Evolutionary conservation across 2,113 vertebrate genomes (phyloP).

Genomic region (Pseudorasbora parva): DNA sequence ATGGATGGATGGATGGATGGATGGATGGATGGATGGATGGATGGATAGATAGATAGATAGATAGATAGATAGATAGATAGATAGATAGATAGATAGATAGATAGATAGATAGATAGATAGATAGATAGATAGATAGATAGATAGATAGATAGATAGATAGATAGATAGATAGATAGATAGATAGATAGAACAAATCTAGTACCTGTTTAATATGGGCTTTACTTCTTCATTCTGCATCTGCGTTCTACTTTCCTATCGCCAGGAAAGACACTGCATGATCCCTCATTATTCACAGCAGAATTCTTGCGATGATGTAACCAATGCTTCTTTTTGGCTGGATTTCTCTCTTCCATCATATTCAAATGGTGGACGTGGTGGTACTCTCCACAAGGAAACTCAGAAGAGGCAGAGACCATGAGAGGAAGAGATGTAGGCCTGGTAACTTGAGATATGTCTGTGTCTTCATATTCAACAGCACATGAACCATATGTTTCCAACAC

Average conservation of each 20-base stretch:
- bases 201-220: conserved; percentile 46
- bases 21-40: no score
- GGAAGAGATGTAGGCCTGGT: conserved; percentile 57
- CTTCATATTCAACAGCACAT: neutral
- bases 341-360: conserved; percentile 39
- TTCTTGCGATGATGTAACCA: conserved; percentile 33
- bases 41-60: no score
- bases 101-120: no score
- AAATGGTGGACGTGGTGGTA: neutral
- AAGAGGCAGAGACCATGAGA: conserved; percentile 45
- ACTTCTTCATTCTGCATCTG: conserved; percentile 58
- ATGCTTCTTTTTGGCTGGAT: neutral
- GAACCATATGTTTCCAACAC: conserved; percentile 39
- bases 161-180: no score
- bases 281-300: conserved; percentile 11
- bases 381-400: conserved; percentile 38
- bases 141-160: no score
- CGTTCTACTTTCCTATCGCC: conserved; percentile 55
- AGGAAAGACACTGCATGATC: conserved; percentile 20
- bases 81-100: no score
- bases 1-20: no score
- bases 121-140: no score
- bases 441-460: conserved; percentile 12
- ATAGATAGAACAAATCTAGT: neutral
- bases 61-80: no score